A percentile compares a stretch with the other conserved stretches of the same genome.
These are phyloP conservation scores for Hylia prasina DNA, from an alignment of 2,113 vertebrate species.

Conservation along the genomic window DNA sequence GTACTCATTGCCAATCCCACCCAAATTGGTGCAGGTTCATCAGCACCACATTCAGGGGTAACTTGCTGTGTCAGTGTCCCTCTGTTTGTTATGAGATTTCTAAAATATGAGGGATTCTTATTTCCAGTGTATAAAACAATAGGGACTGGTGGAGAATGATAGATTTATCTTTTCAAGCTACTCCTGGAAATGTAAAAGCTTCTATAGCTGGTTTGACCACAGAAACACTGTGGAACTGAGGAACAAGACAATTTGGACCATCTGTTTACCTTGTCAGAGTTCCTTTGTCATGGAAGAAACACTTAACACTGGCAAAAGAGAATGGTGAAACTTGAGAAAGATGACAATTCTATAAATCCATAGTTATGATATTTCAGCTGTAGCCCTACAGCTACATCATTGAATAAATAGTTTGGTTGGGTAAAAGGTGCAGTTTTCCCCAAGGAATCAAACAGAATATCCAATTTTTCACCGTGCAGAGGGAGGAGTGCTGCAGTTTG, in stretches of 20 bases:
- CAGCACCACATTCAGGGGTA: not conserved
- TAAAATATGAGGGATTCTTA: not conserved
- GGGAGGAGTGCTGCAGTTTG: not conserved
- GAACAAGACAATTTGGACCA: not conserved
- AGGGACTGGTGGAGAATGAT: not conserved
- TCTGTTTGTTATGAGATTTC: not conserved
- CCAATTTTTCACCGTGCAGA: not conserved
- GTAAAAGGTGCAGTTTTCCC: not conserved
- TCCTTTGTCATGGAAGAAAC: not conserved
- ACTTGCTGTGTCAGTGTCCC: not conserved
- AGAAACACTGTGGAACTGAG: not conserved
- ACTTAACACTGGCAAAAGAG: not conserved
- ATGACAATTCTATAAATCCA: not conserved
- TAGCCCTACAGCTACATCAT: not conserved
- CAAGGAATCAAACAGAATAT: not conserved
- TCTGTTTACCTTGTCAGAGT: not conserved
- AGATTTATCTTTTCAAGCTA: not conserved
- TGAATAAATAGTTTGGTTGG: not conserved
- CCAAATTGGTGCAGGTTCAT: not conserved
- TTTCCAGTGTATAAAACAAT: not conserved
- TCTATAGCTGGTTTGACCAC: not conserved
- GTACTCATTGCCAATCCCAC: not conserved
- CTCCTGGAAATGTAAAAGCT: not conserved
- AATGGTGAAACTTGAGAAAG: not conserved
- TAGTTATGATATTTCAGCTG: not conserved